phyloP scores from a whole-genome alignment of 1,140 invertebrate genomes.

The Arion vulgaris region DNA sequence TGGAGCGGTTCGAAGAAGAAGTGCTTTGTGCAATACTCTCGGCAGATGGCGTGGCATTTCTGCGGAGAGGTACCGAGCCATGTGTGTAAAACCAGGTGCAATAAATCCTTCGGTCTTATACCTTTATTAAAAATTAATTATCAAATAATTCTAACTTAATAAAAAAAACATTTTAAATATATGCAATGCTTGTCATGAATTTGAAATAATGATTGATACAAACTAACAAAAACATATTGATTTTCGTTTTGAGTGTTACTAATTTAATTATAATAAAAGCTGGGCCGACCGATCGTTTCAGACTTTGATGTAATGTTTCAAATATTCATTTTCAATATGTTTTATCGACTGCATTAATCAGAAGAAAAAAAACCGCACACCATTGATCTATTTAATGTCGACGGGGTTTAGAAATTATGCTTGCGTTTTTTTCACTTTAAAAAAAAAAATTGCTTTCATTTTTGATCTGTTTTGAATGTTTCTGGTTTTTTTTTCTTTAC shows the following conservation, averaged over 20 bases:
- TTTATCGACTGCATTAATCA: neutral
- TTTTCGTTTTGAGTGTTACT: neutral
- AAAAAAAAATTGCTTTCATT: too few relatives aligned
- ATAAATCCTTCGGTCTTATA: too few relatives aligned
- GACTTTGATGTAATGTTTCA: neutral
- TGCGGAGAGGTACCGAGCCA: too few relatives aligned
- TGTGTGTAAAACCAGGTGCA: too few relatives aligned
- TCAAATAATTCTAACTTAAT: too few relatives aligned
- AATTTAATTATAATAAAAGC: slow-evolving; percentile 28
- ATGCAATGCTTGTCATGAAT: too few relatives aligned
- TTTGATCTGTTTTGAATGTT: neutral
- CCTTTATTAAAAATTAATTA: too few relatives aligned
- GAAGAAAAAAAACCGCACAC: neutral
- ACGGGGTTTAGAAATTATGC: neutral
- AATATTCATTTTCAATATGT: neutral
- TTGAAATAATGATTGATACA: slow-evolving; percentile 13
- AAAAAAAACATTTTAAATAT: too few relatives aligned
- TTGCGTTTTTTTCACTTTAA: neutral
- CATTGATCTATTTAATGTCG: neutral
- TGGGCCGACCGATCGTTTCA: neutral
- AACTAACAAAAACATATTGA: slow-evolving; percentile 22
- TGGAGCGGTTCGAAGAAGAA: too few relatives aligned
- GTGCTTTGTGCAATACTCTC: too few relatives aligned
- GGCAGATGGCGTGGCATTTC: too few relatives aligned
- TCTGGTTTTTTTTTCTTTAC: neutral